A percentile compares a stretch with the other conserved stretches of the same genome.
Conservation (phyloP, 2,797 vertebrate genomes). For the Bovichtus diacanthus region DNA sequence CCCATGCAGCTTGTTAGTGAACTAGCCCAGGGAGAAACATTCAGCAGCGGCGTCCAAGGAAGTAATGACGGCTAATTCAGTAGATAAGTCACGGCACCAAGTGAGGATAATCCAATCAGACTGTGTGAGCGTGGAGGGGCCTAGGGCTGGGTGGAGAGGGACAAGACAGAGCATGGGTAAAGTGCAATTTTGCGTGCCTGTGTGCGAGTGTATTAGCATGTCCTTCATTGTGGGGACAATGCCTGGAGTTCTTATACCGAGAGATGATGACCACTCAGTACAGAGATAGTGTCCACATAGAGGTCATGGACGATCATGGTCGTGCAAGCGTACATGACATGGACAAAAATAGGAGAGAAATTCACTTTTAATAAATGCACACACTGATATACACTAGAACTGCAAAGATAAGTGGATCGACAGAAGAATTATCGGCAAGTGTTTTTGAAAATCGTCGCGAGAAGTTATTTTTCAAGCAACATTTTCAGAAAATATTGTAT, state of each 20-base stretch:
- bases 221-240: slow-evolving; percentile 36
- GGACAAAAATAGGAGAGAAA: slow-evolving; percentile 41
- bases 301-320: slow-evolving; percentile 32
- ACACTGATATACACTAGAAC: slow-evolving; percentile 1
- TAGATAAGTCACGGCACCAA: slow-evolving; percentile 46
- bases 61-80: slow-evolving; percentile 61
- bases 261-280: slow-evolving; percentile 33
- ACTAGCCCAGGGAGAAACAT: slow-evolving; percentile 45
- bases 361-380: slow-evolving; percentile 36
- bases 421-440: too few species aligned
- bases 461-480: too few species aligned
- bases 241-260: slow-evolving; percentile 38
- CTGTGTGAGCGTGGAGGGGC: slow-evolving; percentile 49
- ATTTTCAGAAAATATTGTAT: too few species aligned
- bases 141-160: slow-evolving; percentile 41
- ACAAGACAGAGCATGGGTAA: slow-evolving; percentile 51
- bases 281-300: slow-evolving; percentile 22
- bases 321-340: neutral
- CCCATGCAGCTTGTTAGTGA: slow-evolving; percentile 55
- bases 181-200: slow-evolving; percentile 19
- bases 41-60: slow-evolving; percentile 44
- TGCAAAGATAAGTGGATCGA: too few species aligned
- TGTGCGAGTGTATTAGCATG: neutral
- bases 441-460: too few species aligned
- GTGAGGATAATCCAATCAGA: slow-evolving; percentile 70